Base-by-base conservation (phyloP, 2,797 vertebrate genomes). In the Amazona ochrocephala region DNA sequence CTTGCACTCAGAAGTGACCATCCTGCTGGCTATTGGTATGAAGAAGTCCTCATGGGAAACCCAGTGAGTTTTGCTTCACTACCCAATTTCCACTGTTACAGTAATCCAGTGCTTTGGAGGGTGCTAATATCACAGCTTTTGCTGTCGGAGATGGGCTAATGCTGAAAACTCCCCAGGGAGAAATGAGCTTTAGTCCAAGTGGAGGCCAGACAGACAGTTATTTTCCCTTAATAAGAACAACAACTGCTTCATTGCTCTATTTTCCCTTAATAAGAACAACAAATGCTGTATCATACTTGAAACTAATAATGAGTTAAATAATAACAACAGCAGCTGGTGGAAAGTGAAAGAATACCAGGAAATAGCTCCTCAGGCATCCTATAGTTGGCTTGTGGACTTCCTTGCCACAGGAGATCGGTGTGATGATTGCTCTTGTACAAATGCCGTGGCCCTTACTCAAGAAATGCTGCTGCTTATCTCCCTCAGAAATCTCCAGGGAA, bases 301-400 rank as follows among this genome's bases (percentile, higher is more conserved):
- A 93, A 89, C 42, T 77, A 80, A 71, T 87, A 75, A 65, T 34
- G 56, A 90, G 86, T 94, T 77, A 80, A 95, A 94, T 75, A 93
- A 84, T 87, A 90, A 30, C 26, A 93, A 50, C 77, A 92, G 10
- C 91, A 94, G 86, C 88, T 95, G 86, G 81, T 93, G 90, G 84
- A 95, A 95, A 94, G 94, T 93, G 94, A 94, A 92, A 95, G 87
- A 96, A 96, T 95, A 90, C 84, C n/a, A 95, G 94, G 94, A 96
- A 97, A 93, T 47, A 77, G 30, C 88, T 93, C 88, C 62, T 87
- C 88, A 87, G 86, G 78, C 88, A 90, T 75, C 91, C 89, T 80
- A 71, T 78, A 84, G 88, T 89, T 88, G 79, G 90, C 77, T 56
- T 15, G 24, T 83, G 90, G 81, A 62, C 87, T 75, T 85, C 39